Conservation (phyloP, 2,113 vertebrate species). For the Neolamprologus devosi region DNA sequence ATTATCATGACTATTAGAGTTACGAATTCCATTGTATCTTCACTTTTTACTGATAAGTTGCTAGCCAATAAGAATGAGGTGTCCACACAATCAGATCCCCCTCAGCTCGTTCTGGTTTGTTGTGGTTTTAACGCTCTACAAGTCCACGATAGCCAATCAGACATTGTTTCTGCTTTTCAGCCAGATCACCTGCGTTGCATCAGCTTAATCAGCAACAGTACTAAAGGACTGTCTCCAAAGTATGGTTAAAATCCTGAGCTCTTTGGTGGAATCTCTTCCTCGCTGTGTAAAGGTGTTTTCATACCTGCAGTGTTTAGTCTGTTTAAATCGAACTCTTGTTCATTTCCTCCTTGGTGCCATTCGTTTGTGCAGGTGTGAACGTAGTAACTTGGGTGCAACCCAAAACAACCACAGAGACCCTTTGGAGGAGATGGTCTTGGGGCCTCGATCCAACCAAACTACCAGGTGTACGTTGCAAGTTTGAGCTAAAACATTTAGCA, state of each 20-base stretch:
- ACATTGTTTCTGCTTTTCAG: not conserved
- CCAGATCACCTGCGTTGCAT: not conserved
- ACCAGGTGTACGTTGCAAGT: not conserved
- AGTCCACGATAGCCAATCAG: not conserved
- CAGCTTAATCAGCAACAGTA: not conserved
- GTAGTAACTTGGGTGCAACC: not conserved
- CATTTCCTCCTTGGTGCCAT: fast-evolving
- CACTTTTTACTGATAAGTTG: not conserved
- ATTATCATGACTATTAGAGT: not conserved
- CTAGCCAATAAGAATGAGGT: not conserved
- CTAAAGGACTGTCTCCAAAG: not conserved
- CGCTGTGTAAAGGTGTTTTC: not conserved
- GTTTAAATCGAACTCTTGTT: not conserved
- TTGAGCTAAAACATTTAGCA: fast-evolving
- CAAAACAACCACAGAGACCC: not conserved
- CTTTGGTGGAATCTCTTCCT: not conserved
- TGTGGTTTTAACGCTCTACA: not conserved
- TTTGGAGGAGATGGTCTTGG: not conserved
- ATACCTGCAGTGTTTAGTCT: fast-evolving
- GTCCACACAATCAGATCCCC: not conserved
- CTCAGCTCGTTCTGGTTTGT: not conserved
- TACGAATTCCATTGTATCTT: not conserved
- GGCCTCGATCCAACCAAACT: not conserved
- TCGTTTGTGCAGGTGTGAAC: not conserved
- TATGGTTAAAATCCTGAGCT: fast-evolving